Percentiles rank a stretch among this genome's conserved stretches.
Conservation (phyloP, 2,797 vertebrate species). For the Tamandua tetradactyla region DNA sequence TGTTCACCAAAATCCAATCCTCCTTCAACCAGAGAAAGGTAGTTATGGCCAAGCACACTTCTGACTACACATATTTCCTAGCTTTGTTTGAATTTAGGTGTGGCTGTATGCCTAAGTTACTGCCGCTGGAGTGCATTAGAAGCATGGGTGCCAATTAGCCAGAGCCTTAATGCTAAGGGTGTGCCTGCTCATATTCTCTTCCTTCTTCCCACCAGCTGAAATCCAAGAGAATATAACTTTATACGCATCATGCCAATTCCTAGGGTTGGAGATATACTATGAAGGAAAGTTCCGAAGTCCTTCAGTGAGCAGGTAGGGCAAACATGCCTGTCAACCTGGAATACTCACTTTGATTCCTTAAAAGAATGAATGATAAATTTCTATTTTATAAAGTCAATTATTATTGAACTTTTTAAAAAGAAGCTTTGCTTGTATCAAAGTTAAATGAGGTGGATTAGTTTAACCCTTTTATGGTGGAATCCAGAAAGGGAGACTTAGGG, state of each 20-base stretch:
- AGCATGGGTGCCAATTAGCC: too few relatives aligned
- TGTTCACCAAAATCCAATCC: background rate
- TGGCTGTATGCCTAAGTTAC: background rate
- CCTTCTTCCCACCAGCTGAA: background rate
- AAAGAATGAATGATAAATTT: background rate
- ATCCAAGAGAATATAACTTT: background rate
- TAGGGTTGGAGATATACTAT: background rate
- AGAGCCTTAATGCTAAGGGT: background rate
- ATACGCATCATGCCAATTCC: background rate
- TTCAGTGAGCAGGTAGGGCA: background rate
- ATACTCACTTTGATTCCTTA: background rate
- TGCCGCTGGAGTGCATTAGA: background rate
- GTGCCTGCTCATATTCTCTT: background rate
- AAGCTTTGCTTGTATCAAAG: background rate
- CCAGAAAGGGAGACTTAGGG: background rate
- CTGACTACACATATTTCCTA: background rate
- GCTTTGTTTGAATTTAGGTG: too few relatives aligned
- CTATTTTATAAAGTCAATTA: background rate
- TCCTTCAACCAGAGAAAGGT: background rate
- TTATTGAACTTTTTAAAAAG: background rate
- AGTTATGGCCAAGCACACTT: background rate
- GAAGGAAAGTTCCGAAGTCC: background rate
- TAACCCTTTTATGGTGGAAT: background rate
- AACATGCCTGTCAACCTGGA: background rate
- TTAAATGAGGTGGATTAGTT: background rate